phyloP scores from a whole-genome alignment of 2,888 invertebrate species.

The Itoplectis maculator region DNA sequence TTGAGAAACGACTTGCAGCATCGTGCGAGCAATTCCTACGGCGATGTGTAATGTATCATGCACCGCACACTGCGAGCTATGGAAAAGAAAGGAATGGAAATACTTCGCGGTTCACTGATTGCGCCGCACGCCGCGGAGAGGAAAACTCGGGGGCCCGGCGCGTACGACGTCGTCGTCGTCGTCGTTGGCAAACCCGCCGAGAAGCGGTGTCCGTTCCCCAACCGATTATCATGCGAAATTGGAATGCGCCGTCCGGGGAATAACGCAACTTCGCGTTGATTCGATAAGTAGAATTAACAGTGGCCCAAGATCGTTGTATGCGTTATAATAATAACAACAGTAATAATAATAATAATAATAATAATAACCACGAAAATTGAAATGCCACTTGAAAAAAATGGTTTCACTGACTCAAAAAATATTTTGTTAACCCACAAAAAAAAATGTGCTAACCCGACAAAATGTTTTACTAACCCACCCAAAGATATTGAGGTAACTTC shows the following conservation, averaged over 20 bases:
- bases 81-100: slow-evolving; percentile 63
- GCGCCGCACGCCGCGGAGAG: slow-evolving; percentile 49
- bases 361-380: not conserved
- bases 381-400: not conserved
- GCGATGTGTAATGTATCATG: slow-evolving; percentile 51
- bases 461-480: no score
- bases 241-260: slow-evolving; percentile 24
- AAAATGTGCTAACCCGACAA: no score
- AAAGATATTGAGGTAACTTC: no score
- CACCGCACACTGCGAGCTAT: slow-evolving; percentile 61
- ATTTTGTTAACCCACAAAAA: no score
- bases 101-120: slow-evolving; percentile 69
- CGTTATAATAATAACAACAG: slow-evolving; percentile 30
- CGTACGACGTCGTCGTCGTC: slow-evolving; percentile 31
- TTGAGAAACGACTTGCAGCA: slow-evolving; percentile 31
- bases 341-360: no score
- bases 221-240: slow-evolving; percentile 23
- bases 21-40: slow-evolving; percentile 10
- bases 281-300: slow-evolving; percentile 7
- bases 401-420: not conserved
- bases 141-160: slow-evolving; percentile 34
- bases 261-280: slow-evolving; percentile 35
- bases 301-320: not conserved
- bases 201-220: slow-evolving; percentile 10
- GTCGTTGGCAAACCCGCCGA: slow-evolving; percentile 39